Evolutionary conservation across 2,113 vertebrate species (phyloP).

Genomic region (Notiomystis cincta): DNA sequence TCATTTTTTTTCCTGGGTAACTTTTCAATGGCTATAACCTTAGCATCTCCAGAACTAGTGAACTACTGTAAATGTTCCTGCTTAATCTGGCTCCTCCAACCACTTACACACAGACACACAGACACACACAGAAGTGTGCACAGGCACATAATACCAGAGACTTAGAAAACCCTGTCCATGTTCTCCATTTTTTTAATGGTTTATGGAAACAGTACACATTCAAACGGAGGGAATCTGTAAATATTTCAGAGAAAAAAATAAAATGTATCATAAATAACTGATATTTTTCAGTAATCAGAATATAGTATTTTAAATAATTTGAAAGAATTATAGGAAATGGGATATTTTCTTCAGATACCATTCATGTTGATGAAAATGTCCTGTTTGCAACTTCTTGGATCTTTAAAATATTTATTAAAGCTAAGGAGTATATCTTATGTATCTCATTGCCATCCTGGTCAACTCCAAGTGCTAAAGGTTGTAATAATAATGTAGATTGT

Average conservation of each 20-base stretch:
- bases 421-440: background rate
- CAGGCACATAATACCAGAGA: too few relatives aligned
- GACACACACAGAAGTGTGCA: rapidly evolving
- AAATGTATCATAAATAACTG: background rate
- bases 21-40: background rate
- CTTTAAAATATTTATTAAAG: constrained; percentile 11
- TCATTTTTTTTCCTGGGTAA: background rate
- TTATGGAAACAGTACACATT: background rate
- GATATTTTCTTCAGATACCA: background rate
- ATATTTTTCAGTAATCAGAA: background rate
- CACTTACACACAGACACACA: rapidly evolving
- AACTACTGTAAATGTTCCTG: background rate
- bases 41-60: background rate
- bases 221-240: background rate
- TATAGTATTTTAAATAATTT: background rate
- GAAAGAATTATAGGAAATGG: background rate
- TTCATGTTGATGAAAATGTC: background rate
- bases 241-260: background rate
- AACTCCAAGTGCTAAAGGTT: background rate
- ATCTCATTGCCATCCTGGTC: constrained; percentile 11
- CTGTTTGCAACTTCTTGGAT: background rate
- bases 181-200: background rate
- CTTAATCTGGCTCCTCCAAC: background rate
- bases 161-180: background rate
- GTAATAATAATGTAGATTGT: background rate